Base-by-base conservation (phyloP, 2,888 invertebrate species). In the Cantharis rufa region DNA sequence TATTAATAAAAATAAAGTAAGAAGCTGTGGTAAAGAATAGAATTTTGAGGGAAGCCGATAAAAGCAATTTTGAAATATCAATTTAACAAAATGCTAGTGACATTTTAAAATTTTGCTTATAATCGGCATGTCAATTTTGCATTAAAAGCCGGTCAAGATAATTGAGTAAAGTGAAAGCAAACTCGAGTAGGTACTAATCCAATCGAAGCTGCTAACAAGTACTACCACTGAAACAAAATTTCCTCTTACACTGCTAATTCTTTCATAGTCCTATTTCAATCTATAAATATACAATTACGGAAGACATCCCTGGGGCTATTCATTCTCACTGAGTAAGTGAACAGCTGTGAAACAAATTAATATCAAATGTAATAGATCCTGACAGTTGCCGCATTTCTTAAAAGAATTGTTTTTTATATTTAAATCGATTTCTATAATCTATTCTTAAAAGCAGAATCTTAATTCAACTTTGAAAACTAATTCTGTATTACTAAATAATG, bases 201-300 rank as follows among this genome's bases (percentile, higher is more conserved):
- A 77, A 74, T 74, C 77, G 71, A 70, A 77, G 63, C 71, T 77
- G 68, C 77, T 68, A 77, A 73, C 77, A 74, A 77, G 74, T 74
- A 69, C 66, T 28, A 64, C 71, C 61, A 48, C 73, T 24, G 63
- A 73, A 77, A 71, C 71, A 73, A 71, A 73, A 73, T 78, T 78
- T 78, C 74, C 75, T 77, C 71, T 71, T 72, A 74, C 71, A 71
- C 75, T 62, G 69, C 71, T 61, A 76, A 75, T 79, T 75, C 79
- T 78, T 79, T 78, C 75, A 79, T 78, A 78, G 78, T 73, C 76
- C 72, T 70, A 74, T 74, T 79, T 77, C 70, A 78, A 74, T 72
- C 70, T 79, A 79, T 79, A 78, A 79, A 79, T 79, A 78, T 76
- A 78, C 78, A 79, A 79, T 79, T 79, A 76, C 78, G 64, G 74